Percentiles rank a stretch among this genome's conserved stretches.
These are phyloP conservation scores for Mustelus asterias DNA, from an alignment of 2,113 vertebrate genomes.

Conservation along the genomic window DNA sequence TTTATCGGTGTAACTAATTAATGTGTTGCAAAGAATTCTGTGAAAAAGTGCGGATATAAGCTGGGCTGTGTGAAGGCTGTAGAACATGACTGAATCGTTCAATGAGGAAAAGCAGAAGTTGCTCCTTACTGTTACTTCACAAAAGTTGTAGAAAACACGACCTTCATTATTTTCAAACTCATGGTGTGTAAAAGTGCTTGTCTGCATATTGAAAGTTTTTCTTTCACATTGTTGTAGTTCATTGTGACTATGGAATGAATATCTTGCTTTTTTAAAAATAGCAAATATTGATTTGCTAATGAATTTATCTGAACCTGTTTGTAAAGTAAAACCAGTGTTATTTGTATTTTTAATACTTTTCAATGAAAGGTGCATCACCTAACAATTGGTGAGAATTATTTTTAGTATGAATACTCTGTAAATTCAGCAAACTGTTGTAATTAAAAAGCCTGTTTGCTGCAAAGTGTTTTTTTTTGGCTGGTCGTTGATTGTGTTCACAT, in stretches of 20 bases:
- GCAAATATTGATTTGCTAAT: constrained; percentile 30
- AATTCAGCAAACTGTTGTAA: constrained; percentile 23
- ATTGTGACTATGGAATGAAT: constrained; percentile 2
- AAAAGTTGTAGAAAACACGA: constrained; percentile 16
- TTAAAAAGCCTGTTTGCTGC: constrained; percentile 30
- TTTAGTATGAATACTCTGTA: constrained; percentile 35
- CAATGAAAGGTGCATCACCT: constrained; percentile 35
- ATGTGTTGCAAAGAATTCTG: constrained; percentile 27
- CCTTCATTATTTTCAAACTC: not conserved
- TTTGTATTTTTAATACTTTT: constrained; percentile 35
- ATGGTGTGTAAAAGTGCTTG: constrained; percentile 24
- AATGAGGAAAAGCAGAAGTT: constrained; percentile 15
- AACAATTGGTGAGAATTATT: constrained; percentile 25
- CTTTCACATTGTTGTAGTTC: constrained; percentile 18
- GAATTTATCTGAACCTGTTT: constrained; percentile 27
- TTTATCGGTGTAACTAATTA: constrained; percentile 31
- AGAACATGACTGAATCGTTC: not conserved
- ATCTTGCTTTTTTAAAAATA: constrained; percentile 8
- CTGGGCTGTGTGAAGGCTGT: not conserved
- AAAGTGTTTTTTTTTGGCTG: not conserved
- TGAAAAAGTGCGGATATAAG: not conserved
- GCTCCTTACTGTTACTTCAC: not conserved
- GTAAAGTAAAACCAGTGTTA: constrained; percentile 34
- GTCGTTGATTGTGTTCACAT: not conserved
- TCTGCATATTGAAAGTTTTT: not conserved